These are phyloP conservation scores for Barbus barbus DNA, from an alignment of 2,113 vertebrate species.

Conservation along the genomic window DNA sequence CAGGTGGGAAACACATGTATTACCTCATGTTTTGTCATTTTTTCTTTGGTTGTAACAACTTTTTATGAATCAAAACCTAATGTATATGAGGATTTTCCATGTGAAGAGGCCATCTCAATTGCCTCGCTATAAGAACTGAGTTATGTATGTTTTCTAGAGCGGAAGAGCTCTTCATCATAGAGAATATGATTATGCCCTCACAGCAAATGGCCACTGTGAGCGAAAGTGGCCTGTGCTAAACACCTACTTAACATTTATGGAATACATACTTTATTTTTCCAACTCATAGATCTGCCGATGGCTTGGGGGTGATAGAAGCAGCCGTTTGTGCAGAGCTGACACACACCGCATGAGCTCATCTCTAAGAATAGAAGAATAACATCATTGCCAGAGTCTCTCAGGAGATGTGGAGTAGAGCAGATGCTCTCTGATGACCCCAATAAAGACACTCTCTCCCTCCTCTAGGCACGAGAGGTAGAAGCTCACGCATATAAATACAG, in stretches of 20 bases:
- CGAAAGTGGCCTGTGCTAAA: constrained; percentile 15
- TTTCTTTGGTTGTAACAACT: neutral
- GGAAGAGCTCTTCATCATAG: neutral
- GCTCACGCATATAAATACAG: constrained; percentile 7
- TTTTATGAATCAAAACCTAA: neutral
- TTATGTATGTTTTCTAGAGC: neutral
- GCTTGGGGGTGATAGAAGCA: constrained; percentile 1
- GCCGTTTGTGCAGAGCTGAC: constrained; percentile 33
- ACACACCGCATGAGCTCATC: constrained; percentile 66
- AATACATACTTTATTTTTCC: neutral
- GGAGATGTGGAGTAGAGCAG: constrained; percentile 49
- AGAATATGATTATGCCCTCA: constrained; percentile 14
- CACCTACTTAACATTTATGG: constrained; percentile 29
- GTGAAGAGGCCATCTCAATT: neutral
- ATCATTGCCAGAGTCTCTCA: constrained; percentile 59
- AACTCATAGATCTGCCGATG: constrained; percentile 32
- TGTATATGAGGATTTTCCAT: constrained; percentile 9
- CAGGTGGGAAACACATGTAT: constrained; percentile 8
- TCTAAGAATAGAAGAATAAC: constrained; percentile 71
- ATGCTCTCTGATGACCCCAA: constrained; percentile 56
- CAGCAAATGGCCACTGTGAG: neutral
- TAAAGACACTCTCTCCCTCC: constrained; percentile 58
- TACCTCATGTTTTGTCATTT: neutral
- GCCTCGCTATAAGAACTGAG: neutral
- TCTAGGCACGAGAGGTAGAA: constrained; percentile 56